Evolutionary conservation across 2,797 vertebrate genomes (phyloP).

Genomic region (Cossypha heuglini): DNA sequence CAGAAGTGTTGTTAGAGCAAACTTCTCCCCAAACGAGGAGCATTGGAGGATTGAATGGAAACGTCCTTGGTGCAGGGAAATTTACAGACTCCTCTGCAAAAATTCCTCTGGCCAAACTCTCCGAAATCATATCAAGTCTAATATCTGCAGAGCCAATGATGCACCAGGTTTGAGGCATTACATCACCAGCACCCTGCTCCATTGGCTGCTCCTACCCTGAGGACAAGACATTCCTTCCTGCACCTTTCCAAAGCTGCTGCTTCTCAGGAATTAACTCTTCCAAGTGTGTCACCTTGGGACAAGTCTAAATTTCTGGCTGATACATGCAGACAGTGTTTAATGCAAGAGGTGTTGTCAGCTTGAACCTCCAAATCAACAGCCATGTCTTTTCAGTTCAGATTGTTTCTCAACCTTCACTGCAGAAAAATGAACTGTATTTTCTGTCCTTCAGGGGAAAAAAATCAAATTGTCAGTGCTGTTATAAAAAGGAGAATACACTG

Average conservation of each 20-base stretch:
- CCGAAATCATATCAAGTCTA: conserved; percentile 12
- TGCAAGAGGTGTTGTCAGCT: background rate
- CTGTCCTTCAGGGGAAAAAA: background rate
- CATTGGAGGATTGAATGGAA: background rate
- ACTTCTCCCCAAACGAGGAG: background rate
- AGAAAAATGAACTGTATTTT: conserved; percentile 5
- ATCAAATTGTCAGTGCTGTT: background rate
- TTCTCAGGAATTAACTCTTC: conserved; percentile 52
- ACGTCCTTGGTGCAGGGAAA: conserved; percentile 44
- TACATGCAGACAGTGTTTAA: background rate
- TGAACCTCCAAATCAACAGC: background rate
- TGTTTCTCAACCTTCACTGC: background rate
- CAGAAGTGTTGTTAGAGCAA: background rate
- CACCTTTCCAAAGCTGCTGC: conserved; percentile 52
- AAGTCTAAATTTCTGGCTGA: background rate
- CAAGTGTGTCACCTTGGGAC: background rate
- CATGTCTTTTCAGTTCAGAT: background rate
- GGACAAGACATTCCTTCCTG: conserved; percentile 50
- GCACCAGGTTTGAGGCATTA: conserved; percentile 54
- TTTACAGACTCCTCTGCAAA: conserved; percentile 34
- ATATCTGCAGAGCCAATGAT: conserved; percentile 57
- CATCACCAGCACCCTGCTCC: conserved; percentile 57
- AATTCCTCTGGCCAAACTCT: conserved; percentile 33
- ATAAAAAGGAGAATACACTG: background rate
- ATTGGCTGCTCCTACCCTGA: conserved; percentile 64